phyloP scores from a whole-genome alignment of 2,888 invertebrate genomes.

The Nephrotoma appendiculata region DNA sequence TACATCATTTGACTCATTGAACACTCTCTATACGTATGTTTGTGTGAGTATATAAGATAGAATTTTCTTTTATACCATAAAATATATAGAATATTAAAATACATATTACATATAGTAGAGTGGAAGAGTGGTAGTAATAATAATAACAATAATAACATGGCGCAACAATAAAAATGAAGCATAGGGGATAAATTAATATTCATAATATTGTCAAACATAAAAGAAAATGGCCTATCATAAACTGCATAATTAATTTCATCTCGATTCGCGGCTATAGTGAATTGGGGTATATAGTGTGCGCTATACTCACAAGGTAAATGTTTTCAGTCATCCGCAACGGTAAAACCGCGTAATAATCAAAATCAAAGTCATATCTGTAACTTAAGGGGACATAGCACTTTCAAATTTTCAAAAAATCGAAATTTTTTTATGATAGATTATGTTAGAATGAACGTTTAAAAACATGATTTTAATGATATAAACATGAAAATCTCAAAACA shows the following conservation, averaged over 20 bases:
- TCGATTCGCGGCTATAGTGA: neutral
- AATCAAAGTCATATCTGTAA: too few relatives aligned
- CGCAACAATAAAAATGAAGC: constrained; percentile 4
- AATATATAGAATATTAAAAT: neutral
- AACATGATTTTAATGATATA: too few relatives aligned
- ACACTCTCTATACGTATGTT: neutral
- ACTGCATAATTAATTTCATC: constrained; percentile 6
- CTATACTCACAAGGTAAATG: neutral
- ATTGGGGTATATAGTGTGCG: neutral
- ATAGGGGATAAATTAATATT: constrained; percentile 8
- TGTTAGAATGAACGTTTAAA: too few relatives aligned
- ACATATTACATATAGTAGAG: neutral
- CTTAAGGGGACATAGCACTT: too few relatives aligned
- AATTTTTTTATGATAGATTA: too few relatives aligned
- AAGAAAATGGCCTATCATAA: constrained; percentile 7
- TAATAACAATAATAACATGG: neutral
- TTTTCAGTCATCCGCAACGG: neutral
- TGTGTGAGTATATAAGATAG: neutral
- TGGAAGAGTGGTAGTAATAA: neutral
- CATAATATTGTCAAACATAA: constrained; percentile 8
- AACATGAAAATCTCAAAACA: too few relatives aligned
- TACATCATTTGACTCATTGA: neutral
- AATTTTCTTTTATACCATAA: neutral
- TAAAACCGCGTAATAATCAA: neutral
- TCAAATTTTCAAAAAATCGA: too few relatives aligned